Base-by-base conservation (phyloP, 2,888 invertebrate genomes). In the Pocota personata region DNA sequence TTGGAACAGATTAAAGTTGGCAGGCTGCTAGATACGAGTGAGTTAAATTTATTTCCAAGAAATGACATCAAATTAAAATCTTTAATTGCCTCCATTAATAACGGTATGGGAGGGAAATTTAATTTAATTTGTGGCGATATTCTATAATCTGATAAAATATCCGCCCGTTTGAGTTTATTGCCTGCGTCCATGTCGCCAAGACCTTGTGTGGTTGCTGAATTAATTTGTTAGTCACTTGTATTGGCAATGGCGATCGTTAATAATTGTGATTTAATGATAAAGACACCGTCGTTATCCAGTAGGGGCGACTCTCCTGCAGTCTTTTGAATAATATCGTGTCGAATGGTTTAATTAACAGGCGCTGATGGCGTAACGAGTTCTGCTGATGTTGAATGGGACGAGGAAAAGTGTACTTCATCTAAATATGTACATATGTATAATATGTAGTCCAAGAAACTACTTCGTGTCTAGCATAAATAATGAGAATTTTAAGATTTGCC, bases 91-190 rank as follows among this genome's bases (percentile, higher is more conserved):
- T 24, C 66, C 40, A 77, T 86, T 72, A 67, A 72, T 86, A 71
- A 62, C 55, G 57, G 57, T 71, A 58, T 37, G 66, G 76, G 57
- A 73, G 72, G 55, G 67, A 71, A 12, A 71, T 75, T 80, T 76
- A 76, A 82, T 80, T 82, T 62, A 82, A 86, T 76, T 67, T 80
- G 66, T 43, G 24, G 32, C 73, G 48, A 79, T 83, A 83, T 67
- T 62, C 67, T 62, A n/a, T 55, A 19, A 73, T 73, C 79, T 73
- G 78, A 72, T 78, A 64, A 57, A 60, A 67, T 78, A 55, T 67
- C 52, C 64, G 77, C 58, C 72, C 27, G 60, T 69, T 75, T 24
- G 43, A 57, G 21, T 58, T 62, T 46, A 76, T 57, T 48, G 48
- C 60, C 27, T 50, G 40, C 24, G 46, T 12, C 16, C 8, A 27